Base-by-base conservation (phyloP, 1,140 invertebrate species). In the Drosophila baimaii region DNA sequence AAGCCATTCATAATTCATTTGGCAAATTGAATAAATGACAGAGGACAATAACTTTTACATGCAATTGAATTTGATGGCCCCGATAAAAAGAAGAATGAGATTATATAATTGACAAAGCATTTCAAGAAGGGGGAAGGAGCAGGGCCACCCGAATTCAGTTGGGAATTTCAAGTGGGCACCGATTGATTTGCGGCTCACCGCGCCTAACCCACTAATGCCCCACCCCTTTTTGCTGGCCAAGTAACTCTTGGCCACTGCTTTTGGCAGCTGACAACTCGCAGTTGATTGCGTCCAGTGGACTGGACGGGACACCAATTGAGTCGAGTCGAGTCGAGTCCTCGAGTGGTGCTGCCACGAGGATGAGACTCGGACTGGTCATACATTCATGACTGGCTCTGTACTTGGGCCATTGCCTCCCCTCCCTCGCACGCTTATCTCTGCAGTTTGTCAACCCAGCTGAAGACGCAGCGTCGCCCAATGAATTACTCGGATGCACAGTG, bases 221-320 rank as follows among this genome's bases (percentile, higher is more conserved):
- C 23, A 12, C 51, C 44, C 65, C 31, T n/a, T 27, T 17, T 29
- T 13, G 21, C n/a, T n/a, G 27, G 6, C 15, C 31, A 19, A 23
- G 43, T 31, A n/a, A 41, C 23, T 19, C 23, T n/a, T 55, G 6
- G 23, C 37, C 49, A 64, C 39, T 52, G 52, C 19, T 43, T 43
- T 33, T 56, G 74, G 56, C 65, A 63, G 62, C 57, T 68, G 58
- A 83, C 81, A 83, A 70, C 76, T 83, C 49, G 57, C 80, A 83
- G 76, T 70, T 79, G 72, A 84, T 84, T 84, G 76, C 69, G 68
- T 65, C 63, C 69, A 75, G 56, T 57, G 52, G 56, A 64, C 51
- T 59, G 61, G 41, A 78, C 73, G 21, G 35, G 43, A 71, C 66
- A 43, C 33, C 43, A 65, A 71, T 72, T 58, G 69, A 41, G 69